Conservation (phyloP, 2,113 vertebrate species). For the Rissa tridactyla region DNA sequence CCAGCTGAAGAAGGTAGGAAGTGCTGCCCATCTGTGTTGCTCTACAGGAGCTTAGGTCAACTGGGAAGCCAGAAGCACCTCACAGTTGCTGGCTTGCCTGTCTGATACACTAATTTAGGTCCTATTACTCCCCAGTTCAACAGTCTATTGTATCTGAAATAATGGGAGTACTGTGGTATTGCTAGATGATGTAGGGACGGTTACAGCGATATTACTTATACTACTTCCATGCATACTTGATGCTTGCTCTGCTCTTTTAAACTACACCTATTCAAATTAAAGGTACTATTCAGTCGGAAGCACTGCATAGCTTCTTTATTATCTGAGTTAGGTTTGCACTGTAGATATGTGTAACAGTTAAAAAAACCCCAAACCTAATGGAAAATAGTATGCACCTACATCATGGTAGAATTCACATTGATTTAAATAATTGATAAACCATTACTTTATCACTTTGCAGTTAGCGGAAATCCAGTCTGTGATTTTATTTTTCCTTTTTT, state of each 20-base stretch:
- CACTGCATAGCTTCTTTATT: not conserved
- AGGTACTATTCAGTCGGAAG: not conserved
- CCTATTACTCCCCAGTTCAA: not conserved
- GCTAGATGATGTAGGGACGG: not conserved
- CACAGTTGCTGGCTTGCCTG: not conserved
- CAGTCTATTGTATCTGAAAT: not conserved
- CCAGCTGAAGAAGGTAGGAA: not conserved
- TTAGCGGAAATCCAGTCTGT: not conserved
- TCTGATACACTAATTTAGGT: not conserved
- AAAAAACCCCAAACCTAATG: not conserved
- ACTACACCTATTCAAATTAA: not conserved
- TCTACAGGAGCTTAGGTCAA: not conserved
- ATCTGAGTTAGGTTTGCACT: not conserved
- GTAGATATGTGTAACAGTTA: not conserved
- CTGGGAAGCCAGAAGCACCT: not conserved
- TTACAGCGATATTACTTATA: not conserved
- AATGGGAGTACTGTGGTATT: not conserved
- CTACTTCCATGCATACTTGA: not conserved
- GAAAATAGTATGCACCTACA: not conserved
- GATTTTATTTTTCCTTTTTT: not conserved
- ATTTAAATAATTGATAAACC: slow-evolving; percentile 1
- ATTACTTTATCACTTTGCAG: not conserved
- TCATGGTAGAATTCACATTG: not conserved
- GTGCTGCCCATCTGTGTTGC: not conserved
- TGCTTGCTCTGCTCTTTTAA: not conserved